Evolutionary conservation across 2,888 invertebrate genomes (phyloP).

Genomic region (Cryptus viduatorius): DNA sequence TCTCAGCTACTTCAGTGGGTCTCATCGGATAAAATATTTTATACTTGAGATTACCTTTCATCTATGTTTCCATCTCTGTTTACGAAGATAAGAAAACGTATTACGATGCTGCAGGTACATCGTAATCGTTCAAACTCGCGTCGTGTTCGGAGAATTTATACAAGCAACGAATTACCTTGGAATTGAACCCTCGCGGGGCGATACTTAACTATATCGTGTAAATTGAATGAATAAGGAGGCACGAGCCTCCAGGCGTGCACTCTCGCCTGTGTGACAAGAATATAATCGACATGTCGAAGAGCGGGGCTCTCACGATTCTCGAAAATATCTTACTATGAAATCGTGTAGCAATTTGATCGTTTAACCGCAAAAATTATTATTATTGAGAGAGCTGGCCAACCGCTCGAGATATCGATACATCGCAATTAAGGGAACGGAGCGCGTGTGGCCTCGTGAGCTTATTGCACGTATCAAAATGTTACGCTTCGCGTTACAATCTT

Average conservation of each 20-base stretch:
- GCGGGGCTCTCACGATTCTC: constrained; percentile 47
- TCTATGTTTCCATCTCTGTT: background rate
- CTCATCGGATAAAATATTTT: constrained; percentile 67
- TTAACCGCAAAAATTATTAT: constrained; percentile 82
- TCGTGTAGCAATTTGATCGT: constrained; percentile 81
- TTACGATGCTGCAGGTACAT: background rate
- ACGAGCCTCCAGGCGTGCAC: background rate
- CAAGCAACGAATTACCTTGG: constrained; percentile 22
- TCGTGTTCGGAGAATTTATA: constrained; percentile 21
- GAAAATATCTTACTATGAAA: constrained; percentile 23
- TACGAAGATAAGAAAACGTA: background rate
- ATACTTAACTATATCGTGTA: constrained; percentile 16
- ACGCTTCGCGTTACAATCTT: constrained; percentile 71
- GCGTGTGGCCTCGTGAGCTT: constrained; percentile 34
- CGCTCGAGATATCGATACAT: constrained; percentile 40
- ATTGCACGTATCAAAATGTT: constrained; percentile 61
- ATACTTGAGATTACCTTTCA: background rate
- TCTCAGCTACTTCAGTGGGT: constrained; percentile 71
- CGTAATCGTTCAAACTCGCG: background rate
- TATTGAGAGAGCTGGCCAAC: constrained; percentile 72
- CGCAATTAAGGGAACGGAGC: constrained; percentile 44
- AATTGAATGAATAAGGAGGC: constrained; percentile 25
- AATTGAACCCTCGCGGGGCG: constrained; percentile 1
- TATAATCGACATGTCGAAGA: constrained; percentile 1
- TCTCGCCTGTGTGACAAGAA: constrained; percentile 45